phyloP scores from a whole-genome alignment of 2,888 invertebrate species.

The Podabrus alpinus region DNA sequence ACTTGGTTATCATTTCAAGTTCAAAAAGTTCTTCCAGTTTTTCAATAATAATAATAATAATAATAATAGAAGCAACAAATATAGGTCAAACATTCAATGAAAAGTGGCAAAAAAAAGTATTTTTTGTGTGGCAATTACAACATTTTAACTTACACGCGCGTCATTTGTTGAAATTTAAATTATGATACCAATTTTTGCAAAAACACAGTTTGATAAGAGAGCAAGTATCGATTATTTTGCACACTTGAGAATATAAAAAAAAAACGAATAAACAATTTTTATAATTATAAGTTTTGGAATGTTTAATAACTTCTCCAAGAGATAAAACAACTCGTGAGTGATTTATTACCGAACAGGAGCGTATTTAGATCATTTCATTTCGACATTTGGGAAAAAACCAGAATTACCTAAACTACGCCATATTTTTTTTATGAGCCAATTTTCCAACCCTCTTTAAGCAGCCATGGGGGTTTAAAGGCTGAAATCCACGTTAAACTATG shows the following conservation, averaged over 20 bases:
- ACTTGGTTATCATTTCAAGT: not conserved
- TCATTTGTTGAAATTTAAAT: not conserved
- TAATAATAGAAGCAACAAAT: not conserved
- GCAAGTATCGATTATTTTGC: not conserved
- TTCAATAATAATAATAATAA: not conserved
- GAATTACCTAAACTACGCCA: no score
- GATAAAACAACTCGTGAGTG: not conserved
- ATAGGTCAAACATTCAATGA: not conserved
- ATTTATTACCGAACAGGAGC: not conserved
- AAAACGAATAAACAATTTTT: not conserved
- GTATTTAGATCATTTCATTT: not conserved
- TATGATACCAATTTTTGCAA: not conserved
- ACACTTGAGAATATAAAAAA: not conserved
- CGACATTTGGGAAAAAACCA: no score
- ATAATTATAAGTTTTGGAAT: not conserved
- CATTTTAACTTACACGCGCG: not conserved
- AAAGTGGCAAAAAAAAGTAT: not conserved
- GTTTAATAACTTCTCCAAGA: not conserved
- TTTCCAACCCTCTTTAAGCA: not conserved
- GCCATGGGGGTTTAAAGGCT: no score
- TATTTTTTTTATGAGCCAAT: no score
- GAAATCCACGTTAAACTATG: no score
- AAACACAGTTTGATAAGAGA: not conserved
- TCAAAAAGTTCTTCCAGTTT: not conserved
- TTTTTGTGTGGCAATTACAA: not conserved